Evolutionary conservation across 2,888 invertebrate species (phyloP).

Genomic region (Ferdinandea cuprea): DNA sequence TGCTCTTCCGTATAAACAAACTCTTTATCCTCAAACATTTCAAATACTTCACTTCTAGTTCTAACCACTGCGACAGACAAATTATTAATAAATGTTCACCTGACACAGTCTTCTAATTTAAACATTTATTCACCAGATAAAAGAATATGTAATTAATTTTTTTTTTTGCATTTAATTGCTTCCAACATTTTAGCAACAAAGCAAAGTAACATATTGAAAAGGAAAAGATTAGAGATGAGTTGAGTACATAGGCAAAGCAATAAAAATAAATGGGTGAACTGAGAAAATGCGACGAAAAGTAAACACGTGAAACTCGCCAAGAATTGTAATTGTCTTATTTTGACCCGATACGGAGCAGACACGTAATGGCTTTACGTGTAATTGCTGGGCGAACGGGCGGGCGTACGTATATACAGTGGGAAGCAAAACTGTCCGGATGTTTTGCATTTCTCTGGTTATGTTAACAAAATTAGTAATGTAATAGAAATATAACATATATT

Average conservation of each 20-base stretch:
- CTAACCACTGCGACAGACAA: slow-evolving; percentile 28
- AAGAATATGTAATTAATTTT: slow-evolving; percentile 19
- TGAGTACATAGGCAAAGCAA: background rate
- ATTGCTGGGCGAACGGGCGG: slow-evolving; percentile 27
- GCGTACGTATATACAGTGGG: too few species aligned
- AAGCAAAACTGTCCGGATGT: too few species aligned
- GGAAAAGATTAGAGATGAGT: slow-evolving; percentile 36
- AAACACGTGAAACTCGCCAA: slow-evolving; percentile 38
- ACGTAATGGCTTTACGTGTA: slow-evolving; percentile 48
- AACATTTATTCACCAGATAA: slow-evolving; percentile 28
- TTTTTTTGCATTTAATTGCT: slow-evolving; percentile 41
- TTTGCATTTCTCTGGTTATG: too few species aligned
- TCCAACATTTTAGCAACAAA: slow-evolving; percentile 21
- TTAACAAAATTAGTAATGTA: too few species aligned
- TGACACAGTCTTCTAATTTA: slow-evolving; percentile 43
- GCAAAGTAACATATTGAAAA: slow-evolving; percentile 1
- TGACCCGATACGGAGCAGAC: slow-evolving; percentile 40
- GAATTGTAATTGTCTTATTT: slow-evolving; percentile 66
- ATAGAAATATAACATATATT: too few species aligned
- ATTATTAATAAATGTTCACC: slow-evolving; percentile 42
- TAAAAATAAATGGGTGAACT: slow-evolving; percentile 28
- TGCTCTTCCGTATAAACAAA: slow-evolving; percentile 77
- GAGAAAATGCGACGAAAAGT: slow-evolving; percentile 26
- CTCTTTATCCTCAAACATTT: slow-evolving; percentile 75
- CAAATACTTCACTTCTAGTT: slow-evolving; percentile 17